A percentile compares a stretch with the other conserved stretches of the same genome.
phyloP scores from a whole-genome alignment of 2,113 vertebrate genomes.

The Pyrgilauda ruficollis region DNA sequence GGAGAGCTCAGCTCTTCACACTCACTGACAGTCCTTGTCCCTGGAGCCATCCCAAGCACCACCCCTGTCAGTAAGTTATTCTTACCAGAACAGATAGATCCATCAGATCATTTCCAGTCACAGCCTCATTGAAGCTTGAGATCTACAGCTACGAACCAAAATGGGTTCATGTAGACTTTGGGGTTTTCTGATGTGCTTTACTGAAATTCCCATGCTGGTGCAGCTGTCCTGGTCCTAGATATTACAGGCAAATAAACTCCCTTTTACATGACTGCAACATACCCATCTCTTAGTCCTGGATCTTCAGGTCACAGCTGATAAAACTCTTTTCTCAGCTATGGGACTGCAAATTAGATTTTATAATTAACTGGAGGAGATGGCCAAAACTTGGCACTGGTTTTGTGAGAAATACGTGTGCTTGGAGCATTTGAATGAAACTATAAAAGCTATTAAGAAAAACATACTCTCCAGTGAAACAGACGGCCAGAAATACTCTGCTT shows the following conservation, averaged over 20 bases:
- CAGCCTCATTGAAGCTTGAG: background rate
- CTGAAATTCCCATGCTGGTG: background rate
- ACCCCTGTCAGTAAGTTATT: background rate
- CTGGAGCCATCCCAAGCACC: background rate
- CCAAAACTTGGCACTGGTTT: background rate
- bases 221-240: background rate
- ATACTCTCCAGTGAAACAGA: background rate
- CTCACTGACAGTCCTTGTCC: background rate
- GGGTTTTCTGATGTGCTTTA: background rate
- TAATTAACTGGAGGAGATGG: background rate
- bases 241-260: background rate
- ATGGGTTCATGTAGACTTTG: background rate
- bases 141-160: background rate
- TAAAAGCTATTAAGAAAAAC: background rate
- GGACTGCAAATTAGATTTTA: background rate
- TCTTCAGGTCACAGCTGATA: background rate
- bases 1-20: background rate
- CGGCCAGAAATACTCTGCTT: background rate
- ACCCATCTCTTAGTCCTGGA: background rate
- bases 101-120: background rate
- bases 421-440: background rate
- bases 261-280: background rate
- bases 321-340: background rate
- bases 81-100: background rate
- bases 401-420: background rate